Evolutionary conservation across 2,113 vertebrate species (phyloP).

Genomic region (Cyprinodon brontotheroides): DNA sequence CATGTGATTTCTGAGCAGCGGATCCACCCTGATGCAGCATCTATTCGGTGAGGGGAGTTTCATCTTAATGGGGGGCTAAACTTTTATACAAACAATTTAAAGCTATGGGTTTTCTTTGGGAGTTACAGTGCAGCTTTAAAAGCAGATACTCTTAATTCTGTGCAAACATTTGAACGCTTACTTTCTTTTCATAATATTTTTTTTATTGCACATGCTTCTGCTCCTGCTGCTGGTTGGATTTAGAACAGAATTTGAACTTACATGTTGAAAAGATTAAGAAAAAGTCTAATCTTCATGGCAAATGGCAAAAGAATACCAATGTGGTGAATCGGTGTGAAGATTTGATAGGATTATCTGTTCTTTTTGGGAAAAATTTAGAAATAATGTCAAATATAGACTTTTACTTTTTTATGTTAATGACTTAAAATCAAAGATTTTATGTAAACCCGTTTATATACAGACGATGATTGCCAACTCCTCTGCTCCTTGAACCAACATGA

Average conservation of each 20-base stretch:
- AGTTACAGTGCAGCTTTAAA: too few relatives aligned
- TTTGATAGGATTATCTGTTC: constrained; percentile 3
- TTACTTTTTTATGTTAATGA: background rate
- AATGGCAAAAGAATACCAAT: background rate
- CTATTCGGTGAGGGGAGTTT: background rate
- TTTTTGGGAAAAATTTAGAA: background rate
- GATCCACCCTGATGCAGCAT: constrained; percentile 42
- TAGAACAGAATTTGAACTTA: background rate
- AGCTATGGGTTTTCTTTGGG: too few relatives aligned
- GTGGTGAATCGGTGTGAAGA: constrained; percentile 1
- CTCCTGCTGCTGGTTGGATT: background rate
- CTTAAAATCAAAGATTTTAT: background rate
- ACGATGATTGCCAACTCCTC: background rate
- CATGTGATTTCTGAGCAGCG: constrained; percentile 19
- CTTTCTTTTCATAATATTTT: too few relatives aligned
- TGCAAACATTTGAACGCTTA: too few relatives aligned
- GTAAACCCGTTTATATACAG: background rate
- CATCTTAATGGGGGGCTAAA: background rate
- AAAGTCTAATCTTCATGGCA: background rate
- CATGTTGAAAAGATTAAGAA: background rate
- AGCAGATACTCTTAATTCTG: background rate
- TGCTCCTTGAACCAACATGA: too few relatives aligned
- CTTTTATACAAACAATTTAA: too few relatives aligned
- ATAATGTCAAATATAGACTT: background rate
- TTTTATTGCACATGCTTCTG: background rate